Base-by-base conservation (phyloP, 1,140 invertebrate species). In the Neodiprion fabricii region DNA sequence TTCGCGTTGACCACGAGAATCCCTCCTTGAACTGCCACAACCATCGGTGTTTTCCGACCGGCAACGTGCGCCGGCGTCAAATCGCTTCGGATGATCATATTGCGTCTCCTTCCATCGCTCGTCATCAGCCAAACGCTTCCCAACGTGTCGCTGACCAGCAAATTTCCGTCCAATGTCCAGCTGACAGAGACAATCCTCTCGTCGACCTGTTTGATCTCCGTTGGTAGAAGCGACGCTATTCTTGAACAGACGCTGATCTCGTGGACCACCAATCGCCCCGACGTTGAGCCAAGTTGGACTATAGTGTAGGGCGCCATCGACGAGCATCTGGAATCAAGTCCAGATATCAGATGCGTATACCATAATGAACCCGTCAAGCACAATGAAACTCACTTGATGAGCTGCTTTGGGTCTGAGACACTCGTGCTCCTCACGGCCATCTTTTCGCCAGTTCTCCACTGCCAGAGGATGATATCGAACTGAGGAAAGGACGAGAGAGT, bases 391-490 rank as follows among this genome's bases (percentile, higher is more conserved):
- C 66, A 77, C 76, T 71, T 75, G 8, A 77, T 12, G 12, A 71
- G 40, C 48, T 75, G 71, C 21, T 67, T 66, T 28, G 66, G 28
- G 21, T 65, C 66, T 14, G 14, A 40, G 61, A 77, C 17, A 1
- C 50, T 74, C 8, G 82, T 81, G 17, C 85, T 72, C 5, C 81
- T 71, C 4, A 9, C 48, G 0, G 78, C 47, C 1, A 91, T 77
- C 23, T 86, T 85, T 74, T 89, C 85, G 3, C 86, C 85, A 4
- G 86, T 89, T 70, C 87, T 88, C 90, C 91, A 92, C 53, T 85
- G 85, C 91, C 91, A 92, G 9, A 92, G 80, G 2, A 87, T 86
- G 17, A 91, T 70, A 65, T 85, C 72, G 82, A 89, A 91, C 78
- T 87, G 83, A 0, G 90, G 90, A 76, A 88, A 89, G 17, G 85